Base-by-base conservation (phyloP, 2,797 vertebrate genomes). In the Enteromius thamalakanensis region DNA sequence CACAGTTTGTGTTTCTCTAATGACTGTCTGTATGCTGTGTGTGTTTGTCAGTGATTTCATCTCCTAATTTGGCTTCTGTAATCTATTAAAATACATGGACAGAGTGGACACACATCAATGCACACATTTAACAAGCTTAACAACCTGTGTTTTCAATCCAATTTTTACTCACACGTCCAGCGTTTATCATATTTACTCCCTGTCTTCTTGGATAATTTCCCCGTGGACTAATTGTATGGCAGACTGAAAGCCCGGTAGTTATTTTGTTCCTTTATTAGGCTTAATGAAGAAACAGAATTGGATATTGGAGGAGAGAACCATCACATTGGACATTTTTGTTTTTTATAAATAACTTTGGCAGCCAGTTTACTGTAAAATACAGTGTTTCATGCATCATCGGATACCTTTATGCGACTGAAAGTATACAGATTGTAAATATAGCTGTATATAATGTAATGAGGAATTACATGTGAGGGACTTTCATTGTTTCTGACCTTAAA, bases 91-190 rank as follows among this genome's bases (percentile, higher is more conserved):
- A 70, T 17, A 69, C 42, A 47, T 58, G n/a, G 40, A 76, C 3
- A 29, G 14, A 32, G 51, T 15, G 51, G 51, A 71, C 40, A 47
- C 68, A 34, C 55, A 81, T 68, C 62, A 32, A 37, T 32, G 68
- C 67, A 34, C 62, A 79, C 21, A 47, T 47, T 81, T 60, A 71
- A 80, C 37, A 80, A 58, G 34, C 65, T 42, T 42, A 42, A 42
- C 47, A 69, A 55, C 14, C n/a, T 29, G 49, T 3, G 47, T 23
- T 11, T 5, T 40, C 1, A 2, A 1, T 80, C 23, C 11, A 10
- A 11, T 47, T 71, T 42, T 71, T 58, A 45, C 4, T 49, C 15
- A n/a, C 55, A 47, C 7, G 0, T 80, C 17, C 53, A 62, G 17
- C 2, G 4, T 26, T 76, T 72, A 60, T 72, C 53, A 32, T 12